phyloP scores from a whole-genome alignment of 2,888 invertebrate genomes.

The Frankliniella fusca region DNA sequence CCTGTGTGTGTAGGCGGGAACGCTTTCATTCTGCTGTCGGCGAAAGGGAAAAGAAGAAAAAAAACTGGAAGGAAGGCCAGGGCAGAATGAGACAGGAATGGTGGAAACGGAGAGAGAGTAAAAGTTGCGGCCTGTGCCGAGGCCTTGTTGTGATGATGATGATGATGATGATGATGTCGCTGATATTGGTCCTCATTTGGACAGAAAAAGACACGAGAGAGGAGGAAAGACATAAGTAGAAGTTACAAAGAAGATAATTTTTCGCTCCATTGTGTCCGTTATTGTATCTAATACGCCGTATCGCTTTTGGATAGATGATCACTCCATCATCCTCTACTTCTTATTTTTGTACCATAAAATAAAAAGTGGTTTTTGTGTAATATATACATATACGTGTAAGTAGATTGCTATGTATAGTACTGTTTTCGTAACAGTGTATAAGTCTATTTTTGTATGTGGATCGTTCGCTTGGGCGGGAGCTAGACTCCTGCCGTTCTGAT shows the following conservation, averaged over 20 bases:
- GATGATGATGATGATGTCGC: neutral
- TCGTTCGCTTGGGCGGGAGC: neutral
- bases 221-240: neutral
- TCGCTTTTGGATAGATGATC: neutral
- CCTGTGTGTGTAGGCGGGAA: neutral
- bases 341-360: slow-evolving; percentile 8
- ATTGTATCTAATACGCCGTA: neutral
- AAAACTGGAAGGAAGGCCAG: too few species aligned
- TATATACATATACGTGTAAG: neutral
- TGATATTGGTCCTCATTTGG: neutral
- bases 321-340: neutral
- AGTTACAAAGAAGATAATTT: too few species aligned
- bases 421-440: neutral
- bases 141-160: neutral
- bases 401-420: neutral
- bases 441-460: slow-evolving; percentile 22
- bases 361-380: neutral
- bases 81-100: too few species aligned
- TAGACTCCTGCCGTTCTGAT: too few species aligned
- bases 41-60: neutral
- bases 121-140: neutral
- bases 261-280: too few species aligned
- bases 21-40: neutral
- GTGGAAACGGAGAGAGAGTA: too few species aligned
- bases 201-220: neutral